Percentiles rank a stretch among this genome's conserved stretches.
Conservation (phyloP, 2,113 vertebrate genomes). For the Psittacus erithacus region DNA sequence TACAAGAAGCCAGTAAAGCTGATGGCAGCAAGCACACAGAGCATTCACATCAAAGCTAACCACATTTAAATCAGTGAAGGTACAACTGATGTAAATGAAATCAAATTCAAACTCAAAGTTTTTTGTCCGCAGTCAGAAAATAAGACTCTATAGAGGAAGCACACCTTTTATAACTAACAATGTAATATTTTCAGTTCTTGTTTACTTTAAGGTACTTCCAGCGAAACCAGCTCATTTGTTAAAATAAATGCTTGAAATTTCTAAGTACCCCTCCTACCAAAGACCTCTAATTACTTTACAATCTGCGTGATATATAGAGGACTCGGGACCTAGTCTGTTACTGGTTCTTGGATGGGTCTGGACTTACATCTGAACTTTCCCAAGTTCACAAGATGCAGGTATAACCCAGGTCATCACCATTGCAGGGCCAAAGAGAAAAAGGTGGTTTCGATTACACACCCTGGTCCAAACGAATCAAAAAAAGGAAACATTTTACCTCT, state of each 20-base stretch:
- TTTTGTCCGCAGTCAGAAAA: background rate
- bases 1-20: background rate
- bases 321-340: background rate
- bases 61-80: background rate
- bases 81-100: background rate
- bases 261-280: background rate
- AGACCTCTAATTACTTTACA: background rate
- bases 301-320: background rate
- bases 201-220: constrained; percentile 3
- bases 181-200: rapidly evolving
- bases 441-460: background rate
- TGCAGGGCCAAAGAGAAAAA: background rate
- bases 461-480: background rate
- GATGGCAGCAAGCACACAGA: background rate
- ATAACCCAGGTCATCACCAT: background rate
- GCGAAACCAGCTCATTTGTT: background rate
- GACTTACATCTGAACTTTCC: background rate
- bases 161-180: background rate
- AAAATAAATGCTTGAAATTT: background rate
- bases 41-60: background rate
- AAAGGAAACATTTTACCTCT: background rate
- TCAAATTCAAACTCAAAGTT: background rate
- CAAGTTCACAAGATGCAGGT: background rate
- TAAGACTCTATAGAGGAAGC: background rate
- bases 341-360: background rate